Evolutionary conservation across 2,113 vertebrate species (phyloP).

Genomic region (Cavia aperea): DNA sequence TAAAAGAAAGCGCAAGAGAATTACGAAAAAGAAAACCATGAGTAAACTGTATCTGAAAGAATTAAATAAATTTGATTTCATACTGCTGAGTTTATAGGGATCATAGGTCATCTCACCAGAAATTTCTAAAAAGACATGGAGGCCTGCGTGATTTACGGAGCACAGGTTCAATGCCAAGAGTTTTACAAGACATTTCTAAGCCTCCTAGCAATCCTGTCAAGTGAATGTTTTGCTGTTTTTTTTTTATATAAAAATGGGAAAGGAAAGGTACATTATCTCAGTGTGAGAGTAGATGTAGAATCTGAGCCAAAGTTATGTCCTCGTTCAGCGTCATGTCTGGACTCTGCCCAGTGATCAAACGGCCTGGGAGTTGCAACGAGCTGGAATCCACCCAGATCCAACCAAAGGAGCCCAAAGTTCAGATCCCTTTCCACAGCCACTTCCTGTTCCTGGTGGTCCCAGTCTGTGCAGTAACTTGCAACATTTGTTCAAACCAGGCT

Average conservation of each 20-base stretch:
- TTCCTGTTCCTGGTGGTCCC: neutral
- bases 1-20: neutral
- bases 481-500: neutral
- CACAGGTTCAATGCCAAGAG: neutral
- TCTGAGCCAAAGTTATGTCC: neutral
- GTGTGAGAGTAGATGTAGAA: neutral
- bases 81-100: neutral
- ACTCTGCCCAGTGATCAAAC: neutral
- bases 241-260: conserved; percentile 33
- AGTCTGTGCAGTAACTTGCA: neutral
- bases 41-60: neutral
- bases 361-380: neutral
- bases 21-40: neutral
- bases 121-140: neutral
- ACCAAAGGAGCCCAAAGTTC: neutral
- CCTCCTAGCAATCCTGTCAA: neutral
- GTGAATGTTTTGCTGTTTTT: neutral
- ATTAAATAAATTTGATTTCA: neutral
- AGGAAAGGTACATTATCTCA: neutral
- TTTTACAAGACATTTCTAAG: neutral
- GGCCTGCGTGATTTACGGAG: neutral
- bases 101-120: neutral
- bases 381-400: neutral
- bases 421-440: accelerated
- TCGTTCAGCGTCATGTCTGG: neutral